Conservation (phyloP, 2,888 invertebrate genomes). For the Caenorhabditis japonica region DNA sequence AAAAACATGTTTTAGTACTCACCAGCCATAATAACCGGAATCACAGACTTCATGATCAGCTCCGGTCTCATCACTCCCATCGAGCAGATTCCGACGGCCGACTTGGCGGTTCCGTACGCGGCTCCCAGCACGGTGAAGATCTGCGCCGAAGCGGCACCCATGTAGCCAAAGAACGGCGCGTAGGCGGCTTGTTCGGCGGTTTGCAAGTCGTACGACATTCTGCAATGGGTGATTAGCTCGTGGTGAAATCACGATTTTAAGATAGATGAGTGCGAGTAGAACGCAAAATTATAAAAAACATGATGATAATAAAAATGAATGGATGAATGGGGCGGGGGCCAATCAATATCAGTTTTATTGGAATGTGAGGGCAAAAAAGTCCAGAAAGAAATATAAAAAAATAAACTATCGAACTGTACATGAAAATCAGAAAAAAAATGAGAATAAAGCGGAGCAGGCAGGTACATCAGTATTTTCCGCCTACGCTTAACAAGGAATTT, state of each 20-base stretch:
- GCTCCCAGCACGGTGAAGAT: constrained; percentile 76
- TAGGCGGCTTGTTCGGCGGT: constrained; percentile 72
- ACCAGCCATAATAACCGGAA: constrained; percentile 85
- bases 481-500: constrained; percentile 3
- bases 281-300: constrained; percentile 17
- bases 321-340: constrained; percentile 1
- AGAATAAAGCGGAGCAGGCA: constrained; percentile 1
- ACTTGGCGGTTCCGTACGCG: constrained; percentile 90
- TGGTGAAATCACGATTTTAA: constrained; percentile 13
- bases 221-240: constrained; percentile 16
- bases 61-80: constrained; percentile 99
- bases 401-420: constrained; percentile 45
- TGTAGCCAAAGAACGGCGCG: constrained; percentile 74
- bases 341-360: constrained; percentile 44
- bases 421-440: constrained; percentile 10
- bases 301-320: too few relatives aligned
- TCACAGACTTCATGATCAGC: constrained; percentile 99
- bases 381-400: constrained; percentile 15
- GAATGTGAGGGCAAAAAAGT: constrained; percentile 24
- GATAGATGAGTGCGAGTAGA: constrained; percentile 21
- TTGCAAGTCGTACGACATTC: constrained; percentile 69
- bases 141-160: constrained; percentile 74
- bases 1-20: too few relatives aligned
- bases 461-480: background rate
- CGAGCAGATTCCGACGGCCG: constrained; percentile 98